Evolutionary conservation across 2,797 vertebrate genomes (phyloP), one percentile per base, ranked within the genome.

Genomic region (Pantherophis vulpinus): DNA sequence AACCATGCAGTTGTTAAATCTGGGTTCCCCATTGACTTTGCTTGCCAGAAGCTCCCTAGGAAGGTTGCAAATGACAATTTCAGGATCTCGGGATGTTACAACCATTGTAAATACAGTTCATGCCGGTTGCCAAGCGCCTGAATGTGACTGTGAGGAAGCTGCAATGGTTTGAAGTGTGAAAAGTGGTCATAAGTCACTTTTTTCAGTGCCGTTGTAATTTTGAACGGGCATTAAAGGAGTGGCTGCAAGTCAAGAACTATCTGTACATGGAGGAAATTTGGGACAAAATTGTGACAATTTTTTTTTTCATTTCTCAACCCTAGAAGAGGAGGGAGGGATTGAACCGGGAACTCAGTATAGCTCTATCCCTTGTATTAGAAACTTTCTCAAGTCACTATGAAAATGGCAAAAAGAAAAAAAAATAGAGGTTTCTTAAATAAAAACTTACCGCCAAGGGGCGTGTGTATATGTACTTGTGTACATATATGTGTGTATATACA

Each of bases 391-490:
- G 4, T 83, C 55, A 91, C 25, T 91, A 20, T 47, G 27, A 7
- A 13, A 25, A 51, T 14, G 27, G 74, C 4, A 25, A 60, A 60
- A 60, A 60, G 2, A 16, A 18, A 8, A 29, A 29, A 23, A 20
- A 70, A 9, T 11, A 74, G 66, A 58, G 70, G 27, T 20, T 25
- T 12, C 25, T 10, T 56, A 32, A 91, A 58, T 1, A 83, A 56
- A 1, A 2, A 60, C 42, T 25, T 3, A 32, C 2, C 6, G 13
- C 29, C n/a, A 66, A 14, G 29, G n/a, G 29, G 13, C 2, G 0
- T 66, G 29, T 66, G 29, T 66, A 14, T 66, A 66, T 14, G 29
- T n/a, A 66, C 61, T 66, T 59, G 29, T 20, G 0, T 59, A 86
- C 29, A 83, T 63, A 4, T 20, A 4, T 60, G 59, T 18, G 4